Base-by-base conservation (phyloP, 2,797 vertebrate species). In the Etheostoma perlongum region DNA sequence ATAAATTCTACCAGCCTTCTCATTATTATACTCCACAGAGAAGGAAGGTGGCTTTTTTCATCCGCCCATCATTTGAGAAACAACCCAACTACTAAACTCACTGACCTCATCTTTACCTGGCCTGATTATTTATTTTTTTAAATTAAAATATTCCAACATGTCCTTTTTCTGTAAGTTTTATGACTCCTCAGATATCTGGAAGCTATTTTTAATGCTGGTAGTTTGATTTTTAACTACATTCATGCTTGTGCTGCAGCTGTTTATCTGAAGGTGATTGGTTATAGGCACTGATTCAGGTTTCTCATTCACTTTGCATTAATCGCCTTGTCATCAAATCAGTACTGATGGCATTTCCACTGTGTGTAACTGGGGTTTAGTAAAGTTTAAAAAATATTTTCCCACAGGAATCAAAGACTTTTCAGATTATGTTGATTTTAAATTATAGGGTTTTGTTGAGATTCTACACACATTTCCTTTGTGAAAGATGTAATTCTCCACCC, bases 11-110 rank as follows among this genome's bases (percentile, higher is more conserved):
- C 93, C 93, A 93, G 79, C 85, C 78, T 85, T 72, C 36, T 27
- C 80, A 33, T 86, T 77, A 47, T 69, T 76, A 80, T 75, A 76
- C 85, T 92, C 89, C 83, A 85, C 73, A 91, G 93, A 90, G 92
- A 95, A 96, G 94, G 95, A 96, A 95, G 94, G 95, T 94, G 94
- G 95, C 93, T 92, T 12, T 87, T 67, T 52, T 89, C 73, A 76
- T 87, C 87, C 55, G 72, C 83, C 91, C 69, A 47, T 88, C 78
- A 70, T 73, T 61, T 51, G 40, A 70, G 40, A 76, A 68, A 54
- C 68, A 33, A 72, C 54, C 73, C 64, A 64, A 72, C 81, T 73
- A 63, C 72, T 75, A 12, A 70, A 72, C 81, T 73, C 51, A 53
- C 46, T 49, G 54, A 81, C 67, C 67, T 79, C 36, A 23, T 54